Percentiles rank a stretch among this genome's conserved stretches.
Conservation (phyloP, 2,113 vertebrate genomes). For the Pteronura brasiliensis region DNA sequence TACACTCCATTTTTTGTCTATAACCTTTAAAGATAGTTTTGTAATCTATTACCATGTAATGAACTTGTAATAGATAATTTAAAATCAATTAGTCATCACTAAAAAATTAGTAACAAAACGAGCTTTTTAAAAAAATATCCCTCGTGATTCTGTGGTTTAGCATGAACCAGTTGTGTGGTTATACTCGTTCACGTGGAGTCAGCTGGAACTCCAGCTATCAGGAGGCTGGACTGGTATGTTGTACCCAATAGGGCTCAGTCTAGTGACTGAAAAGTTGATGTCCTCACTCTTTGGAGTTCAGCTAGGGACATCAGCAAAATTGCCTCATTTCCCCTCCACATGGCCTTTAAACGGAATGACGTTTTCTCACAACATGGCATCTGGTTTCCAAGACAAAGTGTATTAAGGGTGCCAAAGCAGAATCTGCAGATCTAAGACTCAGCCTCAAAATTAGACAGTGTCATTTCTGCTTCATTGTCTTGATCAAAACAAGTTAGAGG, state of each 20-base stretch:
- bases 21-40: background rate
- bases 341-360: background rate
- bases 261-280: background rate
- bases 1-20: background rate
- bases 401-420: background rate
- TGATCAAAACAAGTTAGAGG: background rate
- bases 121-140: background rate
- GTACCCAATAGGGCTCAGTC: accelerated
- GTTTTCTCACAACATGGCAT: background rate
- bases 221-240: background rate
- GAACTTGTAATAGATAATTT: background rate
- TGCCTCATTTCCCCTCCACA: accelerated
- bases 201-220: background rate
- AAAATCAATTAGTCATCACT: background rate
- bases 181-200: background rate
- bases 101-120: background rate
- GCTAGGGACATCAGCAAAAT: background rate
- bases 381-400: background rate
- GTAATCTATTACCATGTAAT: background rate
- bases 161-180: background rate
- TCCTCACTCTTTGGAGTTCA: background rate
- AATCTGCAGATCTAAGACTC: background rate
- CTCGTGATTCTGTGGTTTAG: background rate
- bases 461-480: background rate
- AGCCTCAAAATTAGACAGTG: background rate